Percentiles rank a stretch among this genome's conserved stretches.
Conservation (phyloP, 2,888 invertebrate genomes). For the Acleris emargana region DNA sequence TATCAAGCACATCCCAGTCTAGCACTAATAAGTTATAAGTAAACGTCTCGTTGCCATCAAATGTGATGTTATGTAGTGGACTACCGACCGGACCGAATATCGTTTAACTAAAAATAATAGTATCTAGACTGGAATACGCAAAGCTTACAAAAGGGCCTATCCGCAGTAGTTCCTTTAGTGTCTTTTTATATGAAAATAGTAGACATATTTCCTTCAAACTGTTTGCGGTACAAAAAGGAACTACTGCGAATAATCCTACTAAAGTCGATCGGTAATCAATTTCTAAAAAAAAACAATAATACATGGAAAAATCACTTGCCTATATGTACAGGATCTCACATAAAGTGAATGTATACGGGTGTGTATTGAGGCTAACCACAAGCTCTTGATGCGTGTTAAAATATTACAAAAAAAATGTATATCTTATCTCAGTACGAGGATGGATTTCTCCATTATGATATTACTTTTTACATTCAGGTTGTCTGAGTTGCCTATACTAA, state of each 20-base stretch:
- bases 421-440: not conserved
- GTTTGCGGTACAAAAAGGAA: too few relatives aligned
- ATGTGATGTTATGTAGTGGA: conserved; percentile 25
- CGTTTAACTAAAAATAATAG: not conserved
- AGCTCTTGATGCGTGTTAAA: conserved; percentile 11
- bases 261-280: conserved; percentile 36
- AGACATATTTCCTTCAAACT: too few relatives aligned
- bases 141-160: conserved; percentile 26
- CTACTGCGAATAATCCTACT: too few relatives aligned
- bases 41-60: conserved; percentile 1
- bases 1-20: conserved; percentile 15
- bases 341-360: conserved; percentile 36
- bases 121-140: conserved; percentile 23
- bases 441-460: too few relatives aligned
- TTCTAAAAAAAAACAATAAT: conserved; percentile 24
- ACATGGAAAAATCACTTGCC: conserved; percentile 23
- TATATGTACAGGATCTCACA: conserved; percentile 42
- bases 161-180: too few relatives aligned
- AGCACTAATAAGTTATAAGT: not conserved
- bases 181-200: too few relatives aligned
- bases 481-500: not conserved
- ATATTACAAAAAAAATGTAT: not conserved
- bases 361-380: conserved; percentile 23
- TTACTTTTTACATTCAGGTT: too few relatives aligned
- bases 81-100: too few relatives aligned